Conservation (phyloP, 2,113 vertebrate species). For the Mormyrus iriodes region DNA sequence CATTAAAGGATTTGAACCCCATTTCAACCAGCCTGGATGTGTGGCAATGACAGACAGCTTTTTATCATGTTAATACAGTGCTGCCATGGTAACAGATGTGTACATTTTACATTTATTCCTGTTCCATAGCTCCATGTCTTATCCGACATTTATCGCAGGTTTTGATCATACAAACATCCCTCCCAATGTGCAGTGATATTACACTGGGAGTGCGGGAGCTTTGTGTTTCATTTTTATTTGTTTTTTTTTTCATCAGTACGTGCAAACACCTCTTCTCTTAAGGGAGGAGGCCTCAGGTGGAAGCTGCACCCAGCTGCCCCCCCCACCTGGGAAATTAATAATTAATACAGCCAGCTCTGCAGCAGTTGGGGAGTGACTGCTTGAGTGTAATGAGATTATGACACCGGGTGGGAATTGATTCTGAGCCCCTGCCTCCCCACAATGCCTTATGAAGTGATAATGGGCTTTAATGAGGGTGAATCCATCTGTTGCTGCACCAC, state of each 20-base stretch:
- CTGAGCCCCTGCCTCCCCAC: not conserved
- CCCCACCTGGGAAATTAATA: slow-evolving; percentile 8
- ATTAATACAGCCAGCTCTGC: slow-evolving; percentile 12
- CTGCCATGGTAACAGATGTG: not conserved
- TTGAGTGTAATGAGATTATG: slow-evolving; percentile 9
- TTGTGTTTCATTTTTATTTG: too few relatives aligned
- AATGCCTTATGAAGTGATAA: not conserved
- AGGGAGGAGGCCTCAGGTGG: not conserved
- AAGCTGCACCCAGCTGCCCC: not conserved
- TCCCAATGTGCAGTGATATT: slow-evolving; percentile 1
- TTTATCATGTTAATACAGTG: not conserved
- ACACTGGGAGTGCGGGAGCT: not conserved
- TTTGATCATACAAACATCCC: not conserved
- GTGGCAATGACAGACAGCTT: not conserved
- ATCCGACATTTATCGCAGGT: not conserved
- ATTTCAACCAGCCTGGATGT: not conserved
- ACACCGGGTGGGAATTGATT: not conserved
- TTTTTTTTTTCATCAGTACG: not conserved
- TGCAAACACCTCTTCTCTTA: not conserved
- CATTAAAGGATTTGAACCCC: not conserved
- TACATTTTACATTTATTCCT: not conserved
- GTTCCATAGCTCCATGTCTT: too few relatives aligned
- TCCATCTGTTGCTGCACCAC: not conserved
- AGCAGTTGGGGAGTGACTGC: not conserved
- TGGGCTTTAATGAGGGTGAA: not conserved